A percentile compares a stretch with the other conserved stretches of the same genome.
phyloP scores from a whole-genome alignment of 2,888 invertebrate genomes.

The Hypsopygia costalis region DNA sequence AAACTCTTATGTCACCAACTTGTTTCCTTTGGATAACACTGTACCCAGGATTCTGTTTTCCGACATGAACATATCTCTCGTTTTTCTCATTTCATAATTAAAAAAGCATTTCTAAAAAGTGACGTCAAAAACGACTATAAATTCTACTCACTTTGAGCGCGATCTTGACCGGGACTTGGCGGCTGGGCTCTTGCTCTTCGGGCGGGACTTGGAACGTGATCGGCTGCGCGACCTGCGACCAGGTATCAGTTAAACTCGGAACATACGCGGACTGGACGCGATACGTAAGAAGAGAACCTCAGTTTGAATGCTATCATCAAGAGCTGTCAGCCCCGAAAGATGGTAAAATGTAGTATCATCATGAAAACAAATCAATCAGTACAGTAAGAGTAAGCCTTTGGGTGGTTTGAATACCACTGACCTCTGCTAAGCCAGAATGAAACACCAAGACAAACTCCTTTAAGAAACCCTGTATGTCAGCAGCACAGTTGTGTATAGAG shows the following conservation, averaged over 20 bases:
- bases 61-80: too few species aligned
- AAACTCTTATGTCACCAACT: too few species aligned
- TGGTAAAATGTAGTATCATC: conserved; percentile 75
- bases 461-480: too few species aligned
- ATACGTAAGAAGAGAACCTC: conserved; percentile 45
- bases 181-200: conserved; percentile 88
- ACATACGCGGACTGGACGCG: neutral
- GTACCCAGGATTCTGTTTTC: too few species aligned
- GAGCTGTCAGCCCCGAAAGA: conserved; percentile 81
- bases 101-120: too few species aligned
- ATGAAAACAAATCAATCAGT: conserved; percentile 21
- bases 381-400: neutral
- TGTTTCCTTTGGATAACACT: too few species aligned
- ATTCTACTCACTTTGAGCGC: conserved; percentile 88
- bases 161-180: conserved; percentile 89
- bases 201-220: conserved; percentile 82
- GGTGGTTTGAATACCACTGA: too few species aligned
- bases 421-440: too few species aligned
- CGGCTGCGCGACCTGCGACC: conserved; percentile 56
- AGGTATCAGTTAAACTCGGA: conserved; percentile 5
- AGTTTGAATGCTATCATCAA: conserved; percentile 64
- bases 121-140: too few species aligned
- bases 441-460: too few species aligned
- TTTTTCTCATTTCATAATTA: too few species aligned
- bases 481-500: too few species aligned